Base-by-base conservation (phyloP, 23 tunicate species). In the Ascidia mentula region DNA sequence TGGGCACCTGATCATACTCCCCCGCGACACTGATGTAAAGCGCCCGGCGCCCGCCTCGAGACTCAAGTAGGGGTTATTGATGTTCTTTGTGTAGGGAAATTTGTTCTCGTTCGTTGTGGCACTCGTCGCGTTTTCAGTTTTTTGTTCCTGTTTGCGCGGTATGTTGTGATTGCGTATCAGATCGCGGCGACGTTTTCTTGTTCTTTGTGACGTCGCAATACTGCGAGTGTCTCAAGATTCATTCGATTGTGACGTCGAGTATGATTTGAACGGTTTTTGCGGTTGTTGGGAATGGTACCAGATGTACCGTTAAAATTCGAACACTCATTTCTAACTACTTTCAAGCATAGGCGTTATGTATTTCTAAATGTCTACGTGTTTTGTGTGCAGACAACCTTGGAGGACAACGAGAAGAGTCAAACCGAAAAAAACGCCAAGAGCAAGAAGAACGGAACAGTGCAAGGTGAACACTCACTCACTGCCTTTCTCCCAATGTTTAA, bases 81-180 rank as follows among this genome's bases (percentile, higher is more conserved):
- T 42, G 53, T 12, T 15, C 53, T 42, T 42, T 15, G 15, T 9
- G 53, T 42, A 12, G n/a, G n/a, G n/a, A n/a, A n/a, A n/a, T n/a
- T n/a, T n/a, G n/a, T n/a, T n/a, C n/a, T n/a, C n/a, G n/a, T n/a
- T n/a, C n/a, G n/a, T n/a, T n/a, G n/a, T n/a, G n/a, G n/a, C n/a
- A n/a, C n/a, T n/a, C n/a, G n/a, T n/a, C n/a, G n/a, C n/a, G n/a
- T n/a, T n/a, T n/a, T n/a, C n/a, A n/a, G n/a, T 20, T 53, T 3
- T 53, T 53, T 53, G 65, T 28, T 28, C 24, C 24, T 53, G 65
- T 53, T 28, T 28, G 24, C 13, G 65, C 65, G 65, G 22, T 20
- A 20, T 53, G 65, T 53, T 53, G 65, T 53, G 65, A 53, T 53
- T 53, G 65, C 65, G 22, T 53, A 53, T 53, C 65, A 20, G 65